These are phyloP conservation scores for Eristalis pertinax DNA, from an alignment of 2,888 invertebrate species.

Conservation along the genomic window DNA sequence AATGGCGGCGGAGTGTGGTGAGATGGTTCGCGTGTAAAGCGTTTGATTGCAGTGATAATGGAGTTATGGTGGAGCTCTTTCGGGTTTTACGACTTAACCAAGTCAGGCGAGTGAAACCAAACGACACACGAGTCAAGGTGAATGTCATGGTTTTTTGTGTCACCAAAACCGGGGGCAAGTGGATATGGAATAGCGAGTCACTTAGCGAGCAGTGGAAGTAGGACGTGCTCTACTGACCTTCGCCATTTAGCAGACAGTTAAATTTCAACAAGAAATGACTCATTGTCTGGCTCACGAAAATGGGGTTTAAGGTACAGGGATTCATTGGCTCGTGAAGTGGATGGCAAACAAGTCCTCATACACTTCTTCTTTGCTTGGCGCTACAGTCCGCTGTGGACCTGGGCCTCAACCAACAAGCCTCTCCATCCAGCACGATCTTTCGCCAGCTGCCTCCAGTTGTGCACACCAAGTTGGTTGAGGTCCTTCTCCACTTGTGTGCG, in stretches of 20 bases:
- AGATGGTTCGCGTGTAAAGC: background rate
- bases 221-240: background rate
- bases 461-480: no score
- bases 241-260: background rate
- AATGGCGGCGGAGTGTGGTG: background rate
- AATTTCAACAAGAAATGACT: background rate
- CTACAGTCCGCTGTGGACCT: no score
- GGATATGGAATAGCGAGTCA: background rate
- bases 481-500: no score
- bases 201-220: background rate
- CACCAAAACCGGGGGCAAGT: no score
- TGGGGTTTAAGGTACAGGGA: no score
- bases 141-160: background rate
- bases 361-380: no score
- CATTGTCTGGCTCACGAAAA: no score
- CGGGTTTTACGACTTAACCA: constrained; percentile 10
- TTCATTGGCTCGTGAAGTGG: no score
- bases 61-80: background rate
- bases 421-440: no score
- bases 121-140: constrained; percentile 1
- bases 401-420: no score
- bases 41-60: constrained; percentile 1
- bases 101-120: background rate
- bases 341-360: no score
- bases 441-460: no score